phyloP scores from a whole-genome alignment of 2,113 vertebrate species.

The Opisthocomus hoazin region DNA sequence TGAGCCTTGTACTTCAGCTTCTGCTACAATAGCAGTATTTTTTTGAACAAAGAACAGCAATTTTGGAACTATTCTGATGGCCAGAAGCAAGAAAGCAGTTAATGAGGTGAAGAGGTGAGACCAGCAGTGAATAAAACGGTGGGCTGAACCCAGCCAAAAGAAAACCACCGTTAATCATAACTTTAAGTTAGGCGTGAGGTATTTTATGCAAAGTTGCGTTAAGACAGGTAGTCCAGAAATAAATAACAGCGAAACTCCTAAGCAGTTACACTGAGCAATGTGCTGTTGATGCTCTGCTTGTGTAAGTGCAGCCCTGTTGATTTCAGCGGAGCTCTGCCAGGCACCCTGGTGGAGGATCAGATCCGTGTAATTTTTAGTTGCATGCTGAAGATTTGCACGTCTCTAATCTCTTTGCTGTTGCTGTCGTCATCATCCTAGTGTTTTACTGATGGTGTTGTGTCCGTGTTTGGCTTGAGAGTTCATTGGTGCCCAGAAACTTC shows the following conservation, averaged over 20 bases:
- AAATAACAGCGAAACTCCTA: neutral
- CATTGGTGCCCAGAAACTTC: neutral
- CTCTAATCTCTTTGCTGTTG: neutral
- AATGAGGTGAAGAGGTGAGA: conserved; percentile 18
- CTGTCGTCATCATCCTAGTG: neutral
- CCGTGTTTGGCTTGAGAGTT: neutral
- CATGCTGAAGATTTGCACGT: neutral
- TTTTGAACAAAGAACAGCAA: neutral
- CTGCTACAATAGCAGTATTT: conserved; percentile 23
- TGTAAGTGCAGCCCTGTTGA: neutral
- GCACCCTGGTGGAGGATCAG: neutral
- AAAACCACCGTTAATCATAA: neutral
- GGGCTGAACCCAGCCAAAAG: neutral
- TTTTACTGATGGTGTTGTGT: neutral
- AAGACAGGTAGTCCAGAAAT: neutral
- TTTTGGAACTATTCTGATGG: neutral
- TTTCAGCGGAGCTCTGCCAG: neutral
- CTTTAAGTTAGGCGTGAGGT: neutral
- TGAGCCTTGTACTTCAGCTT: conserved; percentile 27
- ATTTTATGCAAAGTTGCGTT: neutral
- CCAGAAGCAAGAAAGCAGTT: conserved; percentile 34
- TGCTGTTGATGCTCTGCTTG: neutral
- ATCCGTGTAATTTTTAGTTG: neutral
- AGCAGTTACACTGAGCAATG: neutral
- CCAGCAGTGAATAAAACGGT: neutral